Percentiles rank a stretch among this genome's conserved stretches.
Conservation (phyloP, 2,888 invertebrate genomes). For the Nephrotoma flavescens region DNA sequence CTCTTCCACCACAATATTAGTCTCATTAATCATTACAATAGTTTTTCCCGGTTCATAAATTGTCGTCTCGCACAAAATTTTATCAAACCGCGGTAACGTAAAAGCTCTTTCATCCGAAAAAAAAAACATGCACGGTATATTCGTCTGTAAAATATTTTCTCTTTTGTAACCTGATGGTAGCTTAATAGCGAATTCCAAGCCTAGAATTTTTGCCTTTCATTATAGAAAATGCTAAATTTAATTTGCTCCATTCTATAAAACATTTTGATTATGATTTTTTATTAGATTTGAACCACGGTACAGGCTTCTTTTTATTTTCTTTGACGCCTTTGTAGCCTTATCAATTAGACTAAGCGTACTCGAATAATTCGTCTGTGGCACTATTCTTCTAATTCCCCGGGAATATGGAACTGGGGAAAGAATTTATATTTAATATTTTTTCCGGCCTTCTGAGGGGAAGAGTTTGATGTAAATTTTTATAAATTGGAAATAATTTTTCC, state of each 20-base stretch:
- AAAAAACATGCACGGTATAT: slow-evolving; percentile 23
- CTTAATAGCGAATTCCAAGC: slow-evolving; percentile 8
- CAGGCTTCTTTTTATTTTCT: slow-evolving; percentile 56
- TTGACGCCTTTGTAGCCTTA: slow-evolving; percentile 40
- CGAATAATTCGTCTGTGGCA: slow-evolving; percentile 16
- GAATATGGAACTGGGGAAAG: too few species aligned
- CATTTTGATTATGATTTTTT: not conserved
- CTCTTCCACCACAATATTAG: not conserved
- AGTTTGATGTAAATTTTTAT: too few species aligned
- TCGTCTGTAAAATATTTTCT: slow-evolving; percentile 20
- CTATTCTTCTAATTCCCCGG: too few species aligned
- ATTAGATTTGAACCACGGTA: slow-evolving; percentile 46
- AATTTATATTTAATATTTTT: too few species aligned
- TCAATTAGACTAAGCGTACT: slow-evolving; percentile 37
- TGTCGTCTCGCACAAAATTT: slow-evolving; percentile 24
- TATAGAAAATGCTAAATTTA: slow-evolving; percentile 20
- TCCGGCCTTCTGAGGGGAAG: too few species aligned
- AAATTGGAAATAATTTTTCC: too few species aligned
- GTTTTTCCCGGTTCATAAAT: not conserved
- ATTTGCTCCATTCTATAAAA: not conserved
- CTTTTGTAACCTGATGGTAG: slow-evolving; percentile 18
- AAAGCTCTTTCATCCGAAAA: slow-evolving; percentile 20
- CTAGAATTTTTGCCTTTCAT: slow-evolving; percentile 18
- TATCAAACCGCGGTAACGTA: slow-evolving; percentile 23
- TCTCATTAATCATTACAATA: not conserved